phyloP scores from a whole-genome alignment of 2,888 invertebrate species.

The Resseliella maxima region DNA sequence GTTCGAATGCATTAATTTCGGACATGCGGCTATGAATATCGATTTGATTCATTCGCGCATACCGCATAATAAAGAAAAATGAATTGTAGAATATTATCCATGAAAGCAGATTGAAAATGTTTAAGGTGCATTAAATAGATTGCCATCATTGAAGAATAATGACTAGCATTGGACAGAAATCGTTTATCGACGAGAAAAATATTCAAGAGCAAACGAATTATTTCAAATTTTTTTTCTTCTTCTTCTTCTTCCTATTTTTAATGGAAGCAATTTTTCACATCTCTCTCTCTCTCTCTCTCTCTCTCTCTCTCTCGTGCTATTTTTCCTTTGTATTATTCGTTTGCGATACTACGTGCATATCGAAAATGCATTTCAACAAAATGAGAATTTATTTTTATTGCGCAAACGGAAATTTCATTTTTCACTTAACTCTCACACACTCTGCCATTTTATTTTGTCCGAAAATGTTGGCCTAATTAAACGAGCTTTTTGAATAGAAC shows the following conservation, averaged over 20 bases:
- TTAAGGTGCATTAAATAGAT: background rate
- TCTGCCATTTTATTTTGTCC: background rate
- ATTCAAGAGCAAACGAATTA: background rate
- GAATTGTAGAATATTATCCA: background rate
- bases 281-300: too few species aligned
- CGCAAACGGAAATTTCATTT: slow-evolving; percentile 1
- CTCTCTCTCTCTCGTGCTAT: too few species aligned
- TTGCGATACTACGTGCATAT: too few species aligned
- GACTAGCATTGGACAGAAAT: background rate
- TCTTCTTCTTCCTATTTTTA: too few species aligned
- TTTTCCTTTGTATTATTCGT: too few species aligned
- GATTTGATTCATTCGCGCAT: background rate
- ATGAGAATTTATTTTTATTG: background rate
- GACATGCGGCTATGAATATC: too few species aligned
- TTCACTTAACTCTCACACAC: background rate
- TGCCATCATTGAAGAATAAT: background rate
- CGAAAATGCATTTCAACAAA: background rate
- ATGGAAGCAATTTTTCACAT: too few species aligned
- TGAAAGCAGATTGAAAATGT: slow-evolving; percentile 16
- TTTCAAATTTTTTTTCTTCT: background rate
- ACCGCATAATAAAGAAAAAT: too few species aligned
- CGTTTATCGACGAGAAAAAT: background rate
- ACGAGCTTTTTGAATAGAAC: slow-evolving; percentile 38
- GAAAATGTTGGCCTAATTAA: background rate
- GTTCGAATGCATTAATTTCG: background rate